Conservation (phyloP, 2,797 vertebrate genomes). For the Helarctos malayanus region DNA sequence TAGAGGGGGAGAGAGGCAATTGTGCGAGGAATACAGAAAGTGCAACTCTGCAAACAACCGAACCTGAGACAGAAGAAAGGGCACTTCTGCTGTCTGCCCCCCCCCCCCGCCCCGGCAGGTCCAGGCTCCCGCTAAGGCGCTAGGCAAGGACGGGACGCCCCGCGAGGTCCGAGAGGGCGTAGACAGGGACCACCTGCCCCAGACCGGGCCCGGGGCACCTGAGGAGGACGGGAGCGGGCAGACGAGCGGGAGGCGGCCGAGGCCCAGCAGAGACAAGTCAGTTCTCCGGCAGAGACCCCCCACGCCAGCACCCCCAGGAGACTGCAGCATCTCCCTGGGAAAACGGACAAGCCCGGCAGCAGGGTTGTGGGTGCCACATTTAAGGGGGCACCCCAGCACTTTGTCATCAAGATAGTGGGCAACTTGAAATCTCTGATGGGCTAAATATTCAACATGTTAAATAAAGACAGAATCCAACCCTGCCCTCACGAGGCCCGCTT, state of each 20-base stretch:
- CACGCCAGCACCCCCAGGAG: not conserved
- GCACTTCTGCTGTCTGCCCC: not conserved
- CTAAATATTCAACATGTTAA: not conserved
- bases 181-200: too few species aligned
- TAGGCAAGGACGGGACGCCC: not conserved
- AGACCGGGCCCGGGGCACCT: too few species aligned
- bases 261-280: too few species aligned
- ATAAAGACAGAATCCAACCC: not conserved
- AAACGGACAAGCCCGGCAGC: not conserved
- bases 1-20: not conserved
- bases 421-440: not conserved
- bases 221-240: too few species aligned
- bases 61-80: not conserved
- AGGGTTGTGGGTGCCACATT: not conserved
- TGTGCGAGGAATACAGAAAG: not conserved
- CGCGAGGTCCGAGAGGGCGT: too few species aligned
- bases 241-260: too few species aligned
- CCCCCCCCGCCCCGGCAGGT: not conserved
- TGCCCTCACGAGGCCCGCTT: not conserved
- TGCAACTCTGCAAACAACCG: constrained; percentile 30
- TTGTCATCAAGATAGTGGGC: not conserved
- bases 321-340: not conserved
- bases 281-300: too few species aligned
- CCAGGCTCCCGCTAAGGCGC: not conserved
- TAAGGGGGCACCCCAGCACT: not conserved